Evolutionary conservation across 2,113 vertebrate species (phyloP), one percentile per base, ranked within the genome.

Genomic region (Alethe castanea): DNA sequence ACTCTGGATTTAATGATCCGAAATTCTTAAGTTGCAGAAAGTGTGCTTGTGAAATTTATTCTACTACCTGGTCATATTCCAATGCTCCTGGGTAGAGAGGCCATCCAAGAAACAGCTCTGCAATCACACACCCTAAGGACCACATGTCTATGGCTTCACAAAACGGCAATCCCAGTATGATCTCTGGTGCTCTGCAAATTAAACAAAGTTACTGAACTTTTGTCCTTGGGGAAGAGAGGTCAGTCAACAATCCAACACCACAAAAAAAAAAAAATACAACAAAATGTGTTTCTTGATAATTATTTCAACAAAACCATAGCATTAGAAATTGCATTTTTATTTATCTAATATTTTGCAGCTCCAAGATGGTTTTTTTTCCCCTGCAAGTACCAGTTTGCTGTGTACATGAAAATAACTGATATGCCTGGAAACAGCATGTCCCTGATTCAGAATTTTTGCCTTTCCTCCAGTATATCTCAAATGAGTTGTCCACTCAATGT

Each of bases 71-170:
- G 97, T 99, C 99, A 91, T 99, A 99, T 98, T 99, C 99, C 98
- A 99, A 98, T 87, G 99, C 99, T 98, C 99, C 99, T 26, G 99
- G 99, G 98, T 99, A 99, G 79, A 99, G 98, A 60, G 99, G 99
- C 99, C 99, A 99, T 97, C 99, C 99, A 95, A 99, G 98, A 97
- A 99, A 99, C 90, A 99, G 98, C 96, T 99, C 99, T 66, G 99
- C 99, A 96, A 99, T 99, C 98, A 99, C 99, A 96, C 99, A 99
- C 95, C 99, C 99, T 92, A 99, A 96, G 7, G 99, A 99, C 99
- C 99, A 99, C 99, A 99, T 99, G 98, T 99, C 99, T 99, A 99
- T 99, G 99, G 99, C 99, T 99, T 99, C 99, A 98, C 99, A 99
- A 98, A 99, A 99, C 64, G 99, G 98, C 98, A 99, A 98, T 97